These are phyloP conservation scores for Manacus vitellinus DNA, from an alignment of 2,113 vertebrate species.

Conservation along the genomic window DNA sequence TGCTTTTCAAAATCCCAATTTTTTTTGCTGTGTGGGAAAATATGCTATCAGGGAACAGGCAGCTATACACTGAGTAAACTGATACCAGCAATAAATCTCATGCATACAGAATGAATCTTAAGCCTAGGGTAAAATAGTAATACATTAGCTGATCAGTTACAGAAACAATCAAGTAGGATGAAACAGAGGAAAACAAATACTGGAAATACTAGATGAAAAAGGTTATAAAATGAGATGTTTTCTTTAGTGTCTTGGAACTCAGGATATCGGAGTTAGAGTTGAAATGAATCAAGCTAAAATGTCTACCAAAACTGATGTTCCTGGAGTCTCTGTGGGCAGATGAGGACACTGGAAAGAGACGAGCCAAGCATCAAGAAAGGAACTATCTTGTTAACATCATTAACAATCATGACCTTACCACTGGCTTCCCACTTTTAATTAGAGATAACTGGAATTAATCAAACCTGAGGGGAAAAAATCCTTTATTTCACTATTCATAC, in stretches of 20 bases:
- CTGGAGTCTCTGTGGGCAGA: not conserved
- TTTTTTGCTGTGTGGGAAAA: conserved; percentile 19
- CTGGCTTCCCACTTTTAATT: not conserved
- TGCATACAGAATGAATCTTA: not conserved
- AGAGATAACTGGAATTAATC: not conserved
- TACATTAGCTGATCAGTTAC: not conserved
- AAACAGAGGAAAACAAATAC: not conserved
- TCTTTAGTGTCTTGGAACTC: not conserved
- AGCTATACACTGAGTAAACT: not conserved
- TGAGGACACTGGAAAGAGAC: not conserved
- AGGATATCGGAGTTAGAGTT: not conserved
- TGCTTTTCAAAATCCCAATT: not conserved
- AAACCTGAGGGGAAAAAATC: not conserved
- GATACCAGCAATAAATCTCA: not conserved
- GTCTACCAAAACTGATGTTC: not conserved
- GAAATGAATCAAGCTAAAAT: not conserved
- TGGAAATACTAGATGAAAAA: not conserved
- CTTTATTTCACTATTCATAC: not conserved
- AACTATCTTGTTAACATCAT: not conserved
- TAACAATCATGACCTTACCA: not conserved
- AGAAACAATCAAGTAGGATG: not conserved
- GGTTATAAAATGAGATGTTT: not conserved
- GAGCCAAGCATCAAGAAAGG: not conserved
- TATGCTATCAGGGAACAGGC: not conserved
- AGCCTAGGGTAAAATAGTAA: not conserved